Evolutionary conservation across 2,888 invertebrate species (phyloP), one percentile per base, ranked within the genome.

Genomic region (Pharmacophagus antenor): DNA sequence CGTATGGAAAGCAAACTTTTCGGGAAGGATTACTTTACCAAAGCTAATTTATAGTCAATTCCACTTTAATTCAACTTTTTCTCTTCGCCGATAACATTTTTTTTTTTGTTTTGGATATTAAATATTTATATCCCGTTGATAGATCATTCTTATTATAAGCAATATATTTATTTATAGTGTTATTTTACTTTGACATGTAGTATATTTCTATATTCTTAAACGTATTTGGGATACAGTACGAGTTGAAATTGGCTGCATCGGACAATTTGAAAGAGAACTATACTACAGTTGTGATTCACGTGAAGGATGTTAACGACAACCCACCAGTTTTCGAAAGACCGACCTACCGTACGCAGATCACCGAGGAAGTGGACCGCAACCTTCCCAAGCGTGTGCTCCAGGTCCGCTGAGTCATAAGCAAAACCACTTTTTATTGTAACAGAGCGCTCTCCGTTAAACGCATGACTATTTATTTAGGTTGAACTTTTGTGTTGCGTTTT

Each of bases 291-390:
- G 97, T 98, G 78, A 98, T 98, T 78, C 97, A 98, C 88, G 97
- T 98, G 74, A 98, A 97, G 91, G 98, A 99, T 85, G 98, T 98
- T 70, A 99, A 99, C 89, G 99, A 99, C 92, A 99, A 99, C 92
- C 97, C 98, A 48, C 99, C 99, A 2, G 97, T 97, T 71, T 99
- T 99, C 89, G 97, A 97, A 88, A 92, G 97, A 68, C 97, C 98
- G 56, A 97, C 97, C 60, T 98, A 98, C 92, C 94, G 97, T 79
- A 97, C 98, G 55, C 97, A 98, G 91, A 98, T 98, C 88, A 98
- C 97, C 47, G 98, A 98, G 88, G 98, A 98, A 87, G 98, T 98
- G 82, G 97, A 98, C 92, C 93, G 97, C 76, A 97, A 97, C 87
- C 93, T 98, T 74, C 98, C 98, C 69, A 98, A 98, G 88, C 95